Evolutionary conservation across 2,888 invertebrate species (phyloP).

Genomic region (Noctua janthe): DNA sequence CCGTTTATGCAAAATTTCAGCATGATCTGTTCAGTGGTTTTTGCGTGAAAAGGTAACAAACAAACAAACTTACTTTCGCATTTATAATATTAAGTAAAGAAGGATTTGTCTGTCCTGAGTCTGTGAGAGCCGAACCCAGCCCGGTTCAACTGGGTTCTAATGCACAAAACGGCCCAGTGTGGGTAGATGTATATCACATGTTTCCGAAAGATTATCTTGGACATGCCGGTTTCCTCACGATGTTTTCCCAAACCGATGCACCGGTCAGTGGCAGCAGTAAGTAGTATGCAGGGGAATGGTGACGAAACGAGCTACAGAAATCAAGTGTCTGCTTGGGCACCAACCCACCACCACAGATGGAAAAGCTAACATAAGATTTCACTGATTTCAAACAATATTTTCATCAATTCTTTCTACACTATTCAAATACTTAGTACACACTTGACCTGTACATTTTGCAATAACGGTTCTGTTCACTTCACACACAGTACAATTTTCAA

Average conservation of each 20-base stretch:
- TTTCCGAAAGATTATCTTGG: neutral
- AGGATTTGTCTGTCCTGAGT: too few relatives aligned
- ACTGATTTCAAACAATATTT: neutral
- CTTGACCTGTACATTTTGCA: neutral
- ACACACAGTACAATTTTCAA: constrained; percentile 21
- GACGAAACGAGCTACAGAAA: neutral
- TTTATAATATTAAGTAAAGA: too few relatives aligned
- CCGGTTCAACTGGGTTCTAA: neutral
- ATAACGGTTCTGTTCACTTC: constrained; percentile 25
- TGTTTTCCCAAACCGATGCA: neutral
- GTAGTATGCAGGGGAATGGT: neutral
- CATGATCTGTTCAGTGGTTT: too few relatives aligned
- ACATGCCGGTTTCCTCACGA: neutral
- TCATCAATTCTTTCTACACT: too few relatives aligned
- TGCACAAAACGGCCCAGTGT: neutral
- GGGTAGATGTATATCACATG: neutral
- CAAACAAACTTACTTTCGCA: too few relatives aligned
- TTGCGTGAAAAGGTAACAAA: too few relatives aligned
- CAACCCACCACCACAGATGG: neutral
- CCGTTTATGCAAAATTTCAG: too few relatives aligned
- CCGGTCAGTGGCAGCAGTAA: too few relatives aligned
- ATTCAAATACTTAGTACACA: neutral
- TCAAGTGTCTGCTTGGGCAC: neutral
- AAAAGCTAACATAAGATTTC: neutral
- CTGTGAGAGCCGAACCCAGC: too few relatives aligned